Conservation (phyloP, 2,888 invertebrate genomes). For the Loripinus fragilis region DNA sequence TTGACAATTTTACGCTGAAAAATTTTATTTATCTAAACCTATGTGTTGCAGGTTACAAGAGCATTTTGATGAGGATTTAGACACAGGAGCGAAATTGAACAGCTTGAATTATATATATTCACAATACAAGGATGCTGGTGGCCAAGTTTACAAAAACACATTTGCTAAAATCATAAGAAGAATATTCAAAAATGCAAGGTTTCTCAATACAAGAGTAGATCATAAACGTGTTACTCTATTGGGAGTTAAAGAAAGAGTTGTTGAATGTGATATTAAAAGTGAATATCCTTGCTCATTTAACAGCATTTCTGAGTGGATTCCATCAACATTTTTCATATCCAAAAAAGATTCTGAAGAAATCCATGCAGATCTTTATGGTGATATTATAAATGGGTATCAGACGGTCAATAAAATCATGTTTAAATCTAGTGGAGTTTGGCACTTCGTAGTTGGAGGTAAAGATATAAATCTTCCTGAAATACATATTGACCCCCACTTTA, state of each 20-base stretch:
- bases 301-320: neutral
- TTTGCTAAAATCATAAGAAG: neutral
- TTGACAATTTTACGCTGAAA: too few species aligned
- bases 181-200: neutral
- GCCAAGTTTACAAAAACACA: neutral
- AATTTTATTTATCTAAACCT: too few species aligned
- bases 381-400: neutral
- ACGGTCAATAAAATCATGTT: neutral
- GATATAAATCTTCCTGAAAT: neutral
- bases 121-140: neutral
- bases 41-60: constrained; percentile 17
- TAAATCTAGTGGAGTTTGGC: neutral
- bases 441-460: neutral
- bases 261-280: neutral
- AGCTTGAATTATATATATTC: neutral
- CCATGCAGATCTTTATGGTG: neutral
- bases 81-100: neutral
- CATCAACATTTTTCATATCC: neutral
- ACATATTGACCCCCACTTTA: neutral
- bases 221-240: neutral
- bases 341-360: neutral
- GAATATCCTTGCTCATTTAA: neutral
- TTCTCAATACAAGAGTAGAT: neutral
- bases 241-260: neutral
- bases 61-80: neutral